A percentile compares a stretch with the other conserved stretches of the same genome.
phyloP scores from a whole-genome alignment of 2,797 vertebrate species.

The Schizopygopsis pylzovi region DNA sequence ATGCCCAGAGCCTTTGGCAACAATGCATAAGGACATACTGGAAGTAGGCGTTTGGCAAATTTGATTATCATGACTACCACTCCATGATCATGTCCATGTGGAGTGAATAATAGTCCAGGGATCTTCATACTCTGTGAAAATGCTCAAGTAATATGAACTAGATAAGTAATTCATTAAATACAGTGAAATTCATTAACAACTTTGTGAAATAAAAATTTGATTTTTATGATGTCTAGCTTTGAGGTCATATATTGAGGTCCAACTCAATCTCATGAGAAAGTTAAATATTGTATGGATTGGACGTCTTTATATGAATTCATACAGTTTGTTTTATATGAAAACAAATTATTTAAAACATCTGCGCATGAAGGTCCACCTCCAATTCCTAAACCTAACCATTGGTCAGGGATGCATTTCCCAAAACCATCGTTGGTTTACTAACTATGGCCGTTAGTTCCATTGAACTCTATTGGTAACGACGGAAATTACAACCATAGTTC shows the following conservation, averaged over 20 bases:
- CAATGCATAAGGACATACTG: slow-evolving; percentile 36
- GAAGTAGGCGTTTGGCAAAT: slow-evolving; percentile 59
- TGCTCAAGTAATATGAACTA: not conserved
- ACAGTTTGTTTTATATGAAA: no score
- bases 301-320: no score
- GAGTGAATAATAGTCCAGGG: slow-evolving; percentile 34
- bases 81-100: slow-evolving; percentile 34
- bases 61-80: slow-evolving; percentile 32
- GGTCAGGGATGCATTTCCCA: not conserved
- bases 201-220: not conserved
- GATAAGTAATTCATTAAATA: not conserved
- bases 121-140: not conserved
- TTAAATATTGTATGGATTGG: no score
- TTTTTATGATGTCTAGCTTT: not conserved
- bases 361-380: not conserved
- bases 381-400: not conserved
- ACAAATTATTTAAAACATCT: no score
- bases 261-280: not conserved
- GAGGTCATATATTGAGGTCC: no score
- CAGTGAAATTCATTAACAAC: not conserved
- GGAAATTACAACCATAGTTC: no score
- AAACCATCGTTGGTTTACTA: not conserved
- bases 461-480: no score
- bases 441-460: not conserved
- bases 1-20: slow-evolving; percentile 37